Evolutionary conservation across 2,113 vertebrate genomes (phyloP), one percentile per base, ranked within the genome.

Genomic region (Sitta europaea): DNA sequence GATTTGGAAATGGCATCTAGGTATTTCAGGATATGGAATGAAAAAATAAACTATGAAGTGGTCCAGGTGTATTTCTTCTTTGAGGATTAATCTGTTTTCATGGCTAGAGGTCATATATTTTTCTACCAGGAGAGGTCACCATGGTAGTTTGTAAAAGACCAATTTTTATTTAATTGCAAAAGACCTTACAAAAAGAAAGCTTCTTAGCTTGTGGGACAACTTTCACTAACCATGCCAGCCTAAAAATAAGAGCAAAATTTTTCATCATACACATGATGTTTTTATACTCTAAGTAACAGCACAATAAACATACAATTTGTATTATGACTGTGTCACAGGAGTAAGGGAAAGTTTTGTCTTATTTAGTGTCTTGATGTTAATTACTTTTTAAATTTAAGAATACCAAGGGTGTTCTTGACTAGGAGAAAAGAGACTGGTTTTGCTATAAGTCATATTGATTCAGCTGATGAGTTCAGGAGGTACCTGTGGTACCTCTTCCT

Each of bases 111-210:
- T 87, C 29, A 66, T 96, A 90, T 76, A 66, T 88, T 87, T 94
- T 93, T 94, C 87, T 58, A 66, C 96, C 96, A 97, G 95, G 47
- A 96, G 96, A 83, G 90, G 95, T 95, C 95, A 85, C 84, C 81
- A 47, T 86, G 12, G 94, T 93, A 62, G 42, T 80, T 94, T 73
- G 68, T 66, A 93, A 93, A 67, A 48, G 53, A 25, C 20, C 2
- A 0, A 33, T 29, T 90, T 92, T 86, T 90, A 42, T 90, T 75
- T 82, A 73, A 35, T 58, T 73, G 28, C 38, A 54, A 89, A 82
- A 45, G 58, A 57, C 24, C 24, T 71, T 74, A 35, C 12, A 55
- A 28, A 36, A 78, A 36, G 6, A 55, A 11, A 54, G 14, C 17
- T 75, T 78, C 31, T 55, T 74, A 38, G 19, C 19, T 80, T 10